phyloP scores from a whole-genome alignment of 2,888 invertebrate genomes.

The Stramonita haemastoma region DNA sequence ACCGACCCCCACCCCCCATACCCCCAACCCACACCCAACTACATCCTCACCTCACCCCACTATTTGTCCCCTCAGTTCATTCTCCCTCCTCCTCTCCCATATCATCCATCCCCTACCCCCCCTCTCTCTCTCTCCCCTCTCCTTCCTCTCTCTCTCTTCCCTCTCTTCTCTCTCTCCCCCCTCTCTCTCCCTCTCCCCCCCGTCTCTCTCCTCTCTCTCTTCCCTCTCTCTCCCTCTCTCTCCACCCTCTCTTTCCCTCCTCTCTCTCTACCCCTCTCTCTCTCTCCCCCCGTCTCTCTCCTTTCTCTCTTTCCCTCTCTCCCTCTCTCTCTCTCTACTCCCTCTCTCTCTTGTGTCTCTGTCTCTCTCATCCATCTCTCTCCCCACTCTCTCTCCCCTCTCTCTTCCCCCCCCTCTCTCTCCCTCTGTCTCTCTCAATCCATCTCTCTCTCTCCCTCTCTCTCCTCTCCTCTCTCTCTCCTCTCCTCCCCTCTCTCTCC shows the following conservation, averaged over 20 bases:
- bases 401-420: too few species aligned
- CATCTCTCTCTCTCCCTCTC: neutral
- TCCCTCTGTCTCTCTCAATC: neutral
- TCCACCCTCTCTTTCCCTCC: too few species aligned
- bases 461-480: neutral
- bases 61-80: too few species aligned
- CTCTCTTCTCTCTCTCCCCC: neutral
- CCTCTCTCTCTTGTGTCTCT: neutral
- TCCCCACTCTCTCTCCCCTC: too few species aligned
- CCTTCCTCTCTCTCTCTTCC: neutral
- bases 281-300: neutral
- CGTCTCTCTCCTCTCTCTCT: neutral
- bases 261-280: too few species aligned
- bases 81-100: neutral
- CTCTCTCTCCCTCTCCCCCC: neutral
- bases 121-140: neutral
- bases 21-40: neutral
- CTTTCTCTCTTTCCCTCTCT: rapidly evolving
- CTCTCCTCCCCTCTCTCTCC: neutral
- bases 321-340: neutral
- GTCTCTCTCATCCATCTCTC: neutral
- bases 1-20: neutral
- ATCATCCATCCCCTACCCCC: neutral
- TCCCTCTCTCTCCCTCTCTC: too few species aligned
- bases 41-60: neutral